phyloP scores from a whole-genome alignment of 2,888 invertebrate species.

The Coenonympha arcania region DNA sequence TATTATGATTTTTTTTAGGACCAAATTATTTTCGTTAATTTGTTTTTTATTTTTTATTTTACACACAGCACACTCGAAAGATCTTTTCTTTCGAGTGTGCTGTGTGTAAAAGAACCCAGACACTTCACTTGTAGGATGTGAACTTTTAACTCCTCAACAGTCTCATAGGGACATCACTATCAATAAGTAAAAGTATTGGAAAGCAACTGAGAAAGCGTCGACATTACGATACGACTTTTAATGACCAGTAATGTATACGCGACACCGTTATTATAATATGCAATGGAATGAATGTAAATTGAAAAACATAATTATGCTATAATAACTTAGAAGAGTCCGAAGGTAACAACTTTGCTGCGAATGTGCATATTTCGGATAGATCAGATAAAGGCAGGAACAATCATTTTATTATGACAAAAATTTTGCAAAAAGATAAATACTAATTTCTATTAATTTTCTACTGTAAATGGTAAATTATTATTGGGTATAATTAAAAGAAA shows the following conservation, averaged over 20 bases:
- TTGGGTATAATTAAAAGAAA: too few species aligned
- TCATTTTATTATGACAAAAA: too few species aligned
- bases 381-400: too few species aligned
- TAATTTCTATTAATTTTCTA: too few species aligned
- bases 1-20: too few species aligned
- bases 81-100: too few species aligned
- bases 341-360: background rate
- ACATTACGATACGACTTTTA: conserved; percentile 26
- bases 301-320: background rate
- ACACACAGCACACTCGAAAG: too few species aligned
- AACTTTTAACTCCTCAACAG: conserved; percentile 5
- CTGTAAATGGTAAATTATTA: too few species aligned
- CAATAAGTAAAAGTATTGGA: conserved; percentile 30
- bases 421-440: too few species aligned
- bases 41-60: too few species aligned
- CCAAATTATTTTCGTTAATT: too few species aligned
- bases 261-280: conserved; percentile 6
- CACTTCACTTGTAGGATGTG: conserved; percentile 6
- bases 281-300: background rate
- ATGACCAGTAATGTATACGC: conserved; percentile 22
- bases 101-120: too few species aligned
- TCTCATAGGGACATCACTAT: conserved; percentile 17
- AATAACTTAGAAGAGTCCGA: background rate
- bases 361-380: background rate
- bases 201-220: conserved; percentile 28